These are phyloP conservation scores for Sinohyriopsis cumingii DNA, from an alignment of 2,888 invertebrate genomes.

Conservation along the genomic window DNA sequence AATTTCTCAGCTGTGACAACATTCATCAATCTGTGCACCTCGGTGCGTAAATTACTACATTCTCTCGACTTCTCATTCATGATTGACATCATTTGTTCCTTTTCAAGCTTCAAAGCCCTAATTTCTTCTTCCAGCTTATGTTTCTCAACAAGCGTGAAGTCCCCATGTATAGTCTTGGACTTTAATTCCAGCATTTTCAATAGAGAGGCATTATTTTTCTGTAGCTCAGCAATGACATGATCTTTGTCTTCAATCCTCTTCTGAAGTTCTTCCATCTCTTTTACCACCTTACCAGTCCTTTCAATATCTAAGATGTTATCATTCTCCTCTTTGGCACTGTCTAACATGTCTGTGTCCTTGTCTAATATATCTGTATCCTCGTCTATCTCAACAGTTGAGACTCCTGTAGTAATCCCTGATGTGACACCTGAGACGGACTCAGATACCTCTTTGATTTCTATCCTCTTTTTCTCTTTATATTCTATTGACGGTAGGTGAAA, in stretches of 20 bases:
- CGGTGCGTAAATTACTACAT: conserved; percentile 67
- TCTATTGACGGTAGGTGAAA: conserved; percentile 38
- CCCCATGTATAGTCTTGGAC: conserved; percentile 46
- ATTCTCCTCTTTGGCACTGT: conserved; percentile 7
- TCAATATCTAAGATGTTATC: conserved; percentile 12
- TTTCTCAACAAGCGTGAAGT: conserved; percentile 52
- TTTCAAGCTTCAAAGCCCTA: conserved; percentile 60
- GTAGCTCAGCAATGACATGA: conserved; percentile 60
- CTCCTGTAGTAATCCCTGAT: background rate
- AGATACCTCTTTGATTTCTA: conserved; percentile 5
- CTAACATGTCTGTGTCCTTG: conserved; percentile 10
- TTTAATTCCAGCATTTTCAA: conserved; percentile 64
- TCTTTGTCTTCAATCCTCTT: conserved; percentile 61
- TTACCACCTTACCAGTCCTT: conserved; percentile 24
- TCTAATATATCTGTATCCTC: conserved; percentile 16
- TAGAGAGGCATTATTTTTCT: conserved; percentile 62
- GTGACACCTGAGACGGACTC: background rate
- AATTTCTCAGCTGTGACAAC: conserved; percentile 68
- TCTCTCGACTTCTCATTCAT: conserved; percentile 72
- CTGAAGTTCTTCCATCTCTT: conserved; percentile 53
- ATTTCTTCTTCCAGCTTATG: conserved; percentile 65
- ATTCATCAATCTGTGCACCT: conserved; percentile 70
- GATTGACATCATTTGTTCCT: conserved; percentile 71
- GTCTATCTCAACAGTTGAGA: background rate
- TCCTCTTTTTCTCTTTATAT: conserved; percentile 25